These are phyloP conservation scores for Sebastolobus alascanus DNA, from an alignment of 2,797 vertebrate species.

Conservation along the genomic window DNA sequence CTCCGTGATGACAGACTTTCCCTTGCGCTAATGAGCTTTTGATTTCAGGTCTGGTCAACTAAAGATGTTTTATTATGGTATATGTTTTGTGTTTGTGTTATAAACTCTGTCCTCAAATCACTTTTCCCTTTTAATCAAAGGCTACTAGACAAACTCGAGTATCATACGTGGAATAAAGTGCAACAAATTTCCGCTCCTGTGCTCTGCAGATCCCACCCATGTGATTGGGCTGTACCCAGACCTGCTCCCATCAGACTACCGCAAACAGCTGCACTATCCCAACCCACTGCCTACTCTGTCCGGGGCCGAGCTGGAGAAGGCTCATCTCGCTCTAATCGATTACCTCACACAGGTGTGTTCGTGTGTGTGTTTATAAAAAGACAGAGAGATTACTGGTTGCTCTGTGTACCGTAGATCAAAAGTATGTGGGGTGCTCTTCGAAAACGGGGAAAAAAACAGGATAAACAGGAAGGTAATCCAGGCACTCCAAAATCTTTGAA, in stretches of 20 bases:
- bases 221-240: constrained; percentile 99
- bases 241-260: constrained; percentile 95
- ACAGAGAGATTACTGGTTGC: too few species aligned
- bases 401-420: too few species aligned
- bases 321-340: constrained; percentile 98
- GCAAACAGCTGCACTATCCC: constrained; percentile 97
- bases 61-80: neutral
- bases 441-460: too few species aligned
- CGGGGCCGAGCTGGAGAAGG: constrained; percentile 95
- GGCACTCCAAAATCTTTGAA: too few species aligned
- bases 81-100: neutral
- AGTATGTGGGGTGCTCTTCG: accelerated
- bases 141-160: neutral
- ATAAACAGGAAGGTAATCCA: too few species aligned
- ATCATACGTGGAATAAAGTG: neutral
- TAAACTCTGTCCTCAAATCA: neutral
- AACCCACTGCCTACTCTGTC: constrained; percentile 94
- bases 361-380: neutral
- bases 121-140: neutral
- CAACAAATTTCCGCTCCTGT: neutral
- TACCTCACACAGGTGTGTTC: constrained; percentile 93
- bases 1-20: neutral
- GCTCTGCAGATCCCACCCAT: constrained; percentile 94
- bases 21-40: neutral
- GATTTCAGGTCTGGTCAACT: neutral